phyloP scores from a whole-genome alignment of 2,888 invertebrate species.

The Chloromyia formosa region DNA sequence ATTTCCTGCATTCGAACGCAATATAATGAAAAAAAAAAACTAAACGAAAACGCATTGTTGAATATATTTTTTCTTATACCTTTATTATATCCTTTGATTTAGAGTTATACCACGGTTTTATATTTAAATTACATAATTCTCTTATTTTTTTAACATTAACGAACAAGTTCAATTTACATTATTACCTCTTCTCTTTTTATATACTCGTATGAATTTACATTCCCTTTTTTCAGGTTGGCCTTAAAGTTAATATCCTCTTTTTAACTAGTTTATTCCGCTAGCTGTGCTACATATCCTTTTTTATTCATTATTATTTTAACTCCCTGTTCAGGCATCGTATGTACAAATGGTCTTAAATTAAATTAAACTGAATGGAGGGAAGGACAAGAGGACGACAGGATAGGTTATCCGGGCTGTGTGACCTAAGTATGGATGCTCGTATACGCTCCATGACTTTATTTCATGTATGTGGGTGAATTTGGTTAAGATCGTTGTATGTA shows the following conservation, averaged over 20 bases:
- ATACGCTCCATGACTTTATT: no score
- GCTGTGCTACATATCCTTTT: not conserved
- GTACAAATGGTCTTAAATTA: constrained; percentile 41
- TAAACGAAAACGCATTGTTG: not conserved
- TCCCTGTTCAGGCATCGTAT: constrained; percentile 42
- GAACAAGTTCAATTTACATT: constrained; percentile 41
- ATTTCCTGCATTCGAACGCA: no score
- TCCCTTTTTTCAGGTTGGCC: not conserved
- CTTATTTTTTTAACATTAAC: constrained; percentile 36
- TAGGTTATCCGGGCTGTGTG: not conserved
- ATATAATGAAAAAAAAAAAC: no score
- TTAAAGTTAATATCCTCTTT: constrained; percentile 26
- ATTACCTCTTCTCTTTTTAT: not conserved
- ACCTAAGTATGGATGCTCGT: not conserved
- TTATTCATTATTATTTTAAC: constrained; percentile 18
- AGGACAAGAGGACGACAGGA: not conserved
- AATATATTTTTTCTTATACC: not conserved
- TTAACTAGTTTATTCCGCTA: not conserved
- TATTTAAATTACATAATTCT: constrained; percentile 38
- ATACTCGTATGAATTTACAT: constrained; percentile 34
- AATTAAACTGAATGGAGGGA: constrained; percentile 15
- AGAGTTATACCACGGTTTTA: constrained; percentile 15
- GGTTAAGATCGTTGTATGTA: constrained; percentile 1
- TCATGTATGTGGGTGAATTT: not conserved
- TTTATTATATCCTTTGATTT: constrained; percentile 32